Evolutionary conservation across 2,888 invertebrate species (phyloP).

Genomic region (Erebia palarica): DNA sequence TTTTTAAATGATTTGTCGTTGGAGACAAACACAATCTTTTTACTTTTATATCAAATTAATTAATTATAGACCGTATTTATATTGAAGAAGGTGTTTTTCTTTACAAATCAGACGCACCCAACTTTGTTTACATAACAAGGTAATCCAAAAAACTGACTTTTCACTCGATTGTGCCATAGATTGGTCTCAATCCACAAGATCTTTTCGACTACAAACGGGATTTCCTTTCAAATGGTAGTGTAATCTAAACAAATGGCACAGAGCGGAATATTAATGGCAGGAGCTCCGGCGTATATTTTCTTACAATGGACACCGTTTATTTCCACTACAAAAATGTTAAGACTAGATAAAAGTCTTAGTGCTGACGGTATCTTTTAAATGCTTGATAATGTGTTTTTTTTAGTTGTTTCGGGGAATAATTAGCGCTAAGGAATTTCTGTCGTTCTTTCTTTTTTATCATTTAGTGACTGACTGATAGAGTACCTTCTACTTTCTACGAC

Average conservation of each 20-base stretch:
- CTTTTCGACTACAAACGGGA: slow-evolving; percentile 14
- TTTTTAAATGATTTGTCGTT: too few relatives aligned
- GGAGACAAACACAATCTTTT: too few relatives aligned
- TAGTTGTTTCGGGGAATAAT: not conserved
- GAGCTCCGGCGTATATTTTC: slow-evolving; percentile 24
- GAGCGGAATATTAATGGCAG: slow-evolving; percentile 61
- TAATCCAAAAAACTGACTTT: not conserved
- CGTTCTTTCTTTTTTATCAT: not conserved
- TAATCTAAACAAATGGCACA: slow-evolving; percentile 60
- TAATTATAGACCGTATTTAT: too few relatives aligned
- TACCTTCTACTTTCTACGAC: too few relatives aligned
- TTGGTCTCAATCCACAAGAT: slow-evolving; percentile 9
- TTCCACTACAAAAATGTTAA: slow-evolving; percentile 21
- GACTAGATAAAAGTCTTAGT: slow-evolving; percentile 6
- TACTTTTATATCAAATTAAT: too few relatives aligned
- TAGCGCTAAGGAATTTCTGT: not conserved
- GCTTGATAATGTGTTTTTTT: slow-evolving; percentile 7
- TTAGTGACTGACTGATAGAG: not conserved
- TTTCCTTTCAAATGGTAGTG: slow-evolving; percentile 48
- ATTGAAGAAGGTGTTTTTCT: too few relatives aligned
- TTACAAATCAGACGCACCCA: too few relatives aligned
- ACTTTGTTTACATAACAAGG: too few relatives aligned
- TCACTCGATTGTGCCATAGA: not conserved
- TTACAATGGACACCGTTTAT: slow-evolving; percentile 15
- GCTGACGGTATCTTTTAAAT: not conserved